Conservation (phyloP, 2,888 invertebrate species). For the Reticulitermes lucifugus region DNA sequence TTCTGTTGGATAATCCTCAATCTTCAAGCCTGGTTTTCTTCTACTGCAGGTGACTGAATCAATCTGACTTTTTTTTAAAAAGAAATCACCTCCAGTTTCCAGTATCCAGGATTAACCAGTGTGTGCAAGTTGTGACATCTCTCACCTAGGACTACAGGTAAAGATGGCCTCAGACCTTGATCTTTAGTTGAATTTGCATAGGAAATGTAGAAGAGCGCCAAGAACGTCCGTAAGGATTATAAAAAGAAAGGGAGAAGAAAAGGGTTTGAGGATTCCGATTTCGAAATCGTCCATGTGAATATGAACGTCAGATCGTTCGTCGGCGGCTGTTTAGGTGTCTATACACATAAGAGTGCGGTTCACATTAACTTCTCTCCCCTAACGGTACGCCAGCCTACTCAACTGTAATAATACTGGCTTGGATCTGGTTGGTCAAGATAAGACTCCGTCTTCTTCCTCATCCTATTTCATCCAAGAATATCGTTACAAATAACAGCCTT, state of each 20-base stretch:
- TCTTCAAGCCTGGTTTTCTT: too few species aligned
- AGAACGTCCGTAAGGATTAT: background rate
- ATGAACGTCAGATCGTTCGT: background rate
- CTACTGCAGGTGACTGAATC: too few species aligned
- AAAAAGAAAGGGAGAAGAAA: background rate
- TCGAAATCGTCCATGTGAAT: conserved; percentile 12
- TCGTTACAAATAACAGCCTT: background rate
- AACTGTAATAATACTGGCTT: background rate
- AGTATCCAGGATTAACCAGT: too few species aligned
- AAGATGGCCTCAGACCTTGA: background rate
- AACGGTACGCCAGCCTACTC: background rate
- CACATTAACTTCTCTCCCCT: background rate
- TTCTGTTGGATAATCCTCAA: too few species aligned
- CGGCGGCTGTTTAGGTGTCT: background rate
- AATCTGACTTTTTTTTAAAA: too few species aligned
- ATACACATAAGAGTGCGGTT: background rate
- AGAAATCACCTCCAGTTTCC: too few species aligned
- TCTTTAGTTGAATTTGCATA: background rate
- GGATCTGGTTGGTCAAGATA: conserved; percentile 11
- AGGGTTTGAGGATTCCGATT: background rate
- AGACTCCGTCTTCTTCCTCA: background rate
- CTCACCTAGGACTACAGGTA: background rate
- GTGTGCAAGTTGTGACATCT: background rate
- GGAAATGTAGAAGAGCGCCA: background rate
- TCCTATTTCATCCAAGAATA: background rate